These are phyloP conservation scores for Nematostella vectensis DNA, from an alignment of 92 coral and sea anemone genomes.

Conservation along the genomic window DNA sequence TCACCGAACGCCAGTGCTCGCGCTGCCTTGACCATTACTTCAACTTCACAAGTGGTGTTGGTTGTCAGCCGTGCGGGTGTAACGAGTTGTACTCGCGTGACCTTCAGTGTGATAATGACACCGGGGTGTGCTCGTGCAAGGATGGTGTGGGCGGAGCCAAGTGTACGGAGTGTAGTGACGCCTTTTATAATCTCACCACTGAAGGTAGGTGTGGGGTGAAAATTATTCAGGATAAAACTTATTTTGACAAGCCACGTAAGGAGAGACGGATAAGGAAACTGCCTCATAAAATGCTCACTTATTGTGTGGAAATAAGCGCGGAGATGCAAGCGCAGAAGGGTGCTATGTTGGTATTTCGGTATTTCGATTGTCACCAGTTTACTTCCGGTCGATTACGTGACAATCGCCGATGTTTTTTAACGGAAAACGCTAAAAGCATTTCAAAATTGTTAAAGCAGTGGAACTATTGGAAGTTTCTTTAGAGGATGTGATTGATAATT, in stretches of 20 bases:
- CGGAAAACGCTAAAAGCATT: too few species aligned
- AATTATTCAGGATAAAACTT: neutral
- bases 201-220: conserved; percentile 31
- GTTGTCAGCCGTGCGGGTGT: conserved; percentile 79
- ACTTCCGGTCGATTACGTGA: too few species aligned
- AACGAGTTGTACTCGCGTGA: conserved; percentile 45
- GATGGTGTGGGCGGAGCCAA: conserved; percentile 62
- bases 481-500: too few species aligned
- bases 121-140: conserved; percentile 65
- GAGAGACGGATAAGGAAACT: too few species aligned
- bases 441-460: too few species aligned
- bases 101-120: conserved; percentile 52
- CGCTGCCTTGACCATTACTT: conserved; percentile 47
- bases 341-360: too few species aligned
- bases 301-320: too few species aligned
- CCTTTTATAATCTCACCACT: conserved; percentile 62
- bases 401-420: too few species aligned
- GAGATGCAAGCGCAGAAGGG: too few species aligned
- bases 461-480: too few species aligned
- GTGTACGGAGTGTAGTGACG: conserved; percentile 62
- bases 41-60: conserved; percentile 69
- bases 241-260: neutral
- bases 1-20: conserved; percentile 55
- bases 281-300: too few species aligned
- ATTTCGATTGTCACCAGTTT: too few species aligned